Evolutionary conservation across 2,797 vertebrate species (phyloP), one percentile per base, ranked within the genome.

Genomic region (Heliangelus exortis): DNA sequence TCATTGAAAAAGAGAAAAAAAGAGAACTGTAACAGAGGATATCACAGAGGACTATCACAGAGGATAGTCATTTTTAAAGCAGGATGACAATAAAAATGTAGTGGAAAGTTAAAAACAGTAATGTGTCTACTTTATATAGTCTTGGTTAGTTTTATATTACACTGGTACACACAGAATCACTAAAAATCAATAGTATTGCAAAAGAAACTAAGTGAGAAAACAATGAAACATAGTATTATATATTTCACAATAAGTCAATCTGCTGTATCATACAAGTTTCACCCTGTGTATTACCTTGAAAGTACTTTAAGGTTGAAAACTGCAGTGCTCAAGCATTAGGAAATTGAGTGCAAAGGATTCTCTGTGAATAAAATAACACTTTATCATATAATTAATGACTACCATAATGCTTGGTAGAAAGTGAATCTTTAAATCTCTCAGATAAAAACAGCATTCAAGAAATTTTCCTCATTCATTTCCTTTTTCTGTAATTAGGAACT

Each of bases 401-500:
- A 41, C 5, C 9, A 65, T 57, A 82, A 74, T 50, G 20, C 29
- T 61, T 65, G 65, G 5, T 23, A 33, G 22, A 84, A 82, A 72
- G 18, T 7, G 4, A 63, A 62, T 17, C 15, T 48, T n/a, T 67
- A 84, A 87, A 74, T 61, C 33, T 85, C 11, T 74, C 61, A n/a
- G 33, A n/a, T 84, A 78, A 93, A 95, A 84, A 81, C 58, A 79
- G 3, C 22, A 39, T 69, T 86, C 17, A 54, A 75, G 19, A 91
- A 91, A 39, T 84, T 85, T 47, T 87, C 21, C 67, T 87, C 22
- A 47, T 57, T 20, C 0, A 5, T 34, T 85, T 81, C 15, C 39
- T 65, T 8, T 54, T 11, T 62, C 19, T 78, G 5, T 75, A 81
- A 92, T 92, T 83, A 88, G 17, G 7, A 48, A 39, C 9, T 50